Evolutionary conservation across 2,113 vertebrate genomes (phyloP).

Genomic region (Nipponia nippon): DNA sequence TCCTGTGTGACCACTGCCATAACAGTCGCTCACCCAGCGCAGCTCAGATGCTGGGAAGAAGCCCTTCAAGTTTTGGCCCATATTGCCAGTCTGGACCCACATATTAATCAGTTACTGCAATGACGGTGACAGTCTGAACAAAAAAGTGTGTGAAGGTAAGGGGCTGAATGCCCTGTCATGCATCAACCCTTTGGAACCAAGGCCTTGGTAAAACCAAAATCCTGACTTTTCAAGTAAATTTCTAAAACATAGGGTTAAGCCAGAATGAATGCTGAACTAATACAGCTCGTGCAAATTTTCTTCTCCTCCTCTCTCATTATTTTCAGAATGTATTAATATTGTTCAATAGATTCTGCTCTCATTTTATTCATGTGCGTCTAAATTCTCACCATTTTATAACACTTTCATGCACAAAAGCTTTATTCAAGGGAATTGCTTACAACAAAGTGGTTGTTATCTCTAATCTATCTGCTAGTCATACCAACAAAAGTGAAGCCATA

Average conservation of each 20-base stretch:
- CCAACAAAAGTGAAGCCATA: background rate
- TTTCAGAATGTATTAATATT: background rate
- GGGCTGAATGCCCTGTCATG: background rate
- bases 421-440: slow-evolving; percentile 30
- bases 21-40: background rate
- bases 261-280: background rate
- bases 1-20: background rate
- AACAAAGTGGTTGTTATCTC: slow-evolving; percentile 24
- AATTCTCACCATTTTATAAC: slow-evolving; percentile 4
- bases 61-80: background rate
- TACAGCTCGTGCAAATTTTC: background rate
- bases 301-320: background rate
- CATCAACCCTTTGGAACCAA: background rate
- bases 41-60: background rate
- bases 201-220: background rate
- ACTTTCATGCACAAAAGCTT: slow-evolving; percentile 16
- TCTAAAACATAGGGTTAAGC: background rate
- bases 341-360: background rate
- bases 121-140: background rate
- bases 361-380: background rate
- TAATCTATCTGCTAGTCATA: slow-evolving; percentile 29
- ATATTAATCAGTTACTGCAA: background rate
- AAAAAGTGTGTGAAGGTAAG: background rate
- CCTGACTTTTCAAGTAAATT: background rate
- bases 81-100: background rate